These are phyloP conservation scores for Pionites leucogaster DNA, from an alignment of 2,113 vertebrate species.

Conservation along the genomic window DNA sequence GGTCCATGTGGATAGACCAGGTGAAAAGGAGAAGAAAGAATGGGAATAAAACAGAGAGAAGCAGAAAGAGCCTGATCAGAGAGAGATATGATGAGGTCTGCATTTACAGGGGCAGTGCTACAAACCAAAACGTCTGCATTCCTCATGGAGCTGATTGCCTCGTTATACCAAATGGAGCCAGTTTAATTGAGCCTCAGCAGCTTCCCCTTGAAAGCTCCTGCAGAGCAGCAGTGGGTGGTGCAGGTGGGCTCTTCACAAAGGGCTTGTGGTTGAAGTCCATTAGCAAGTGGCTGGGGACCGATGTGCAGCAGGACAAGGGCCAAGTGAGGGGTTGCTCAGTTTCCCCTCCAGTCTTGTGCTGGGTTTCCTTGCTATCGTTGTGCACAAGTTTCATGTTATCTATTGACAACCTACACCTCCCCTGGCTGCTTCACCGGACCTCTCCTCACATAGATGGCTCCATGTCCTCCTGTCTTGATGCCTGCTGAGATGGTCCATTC, in stretches of 20 bases:
- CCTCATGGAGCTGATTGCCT: conserved; percentile 18
- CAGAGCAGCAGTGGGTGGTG: not conserved
- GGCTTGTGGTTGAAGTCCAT: not conserved
- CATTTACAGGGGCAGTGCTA: conserved; percentile 39
- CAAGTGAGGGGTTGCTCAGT: accelerated
- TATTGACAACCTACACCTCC: not conserved
- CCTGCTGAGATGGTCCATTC: not conserved
- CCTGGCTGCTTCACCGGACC: not conserved
- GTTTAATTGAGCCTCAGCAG: not conserved
- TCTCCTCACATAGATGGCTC: not conserved
- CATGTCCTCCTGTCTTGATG: not conserved
- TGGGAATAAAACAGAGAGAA: conserved; percentile 72
- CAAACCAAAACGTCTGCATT: not conserved
- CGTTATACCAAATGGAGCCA: conserved; percentile 50
- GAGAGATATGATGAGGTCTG: conserved; percentile 43
- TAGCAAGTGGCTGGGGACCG: accelerated
- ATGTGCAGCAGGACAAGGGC: not conserved
- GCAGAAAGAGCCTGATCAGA: conserved; percentile 68
- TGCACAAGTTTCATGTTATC: not conserved
- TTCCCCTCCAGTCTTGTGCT: not conserved
- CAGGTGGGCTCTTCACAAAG: not conserved
- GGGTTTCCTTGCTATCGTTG: not conserved
- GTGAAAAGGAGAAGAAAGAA: conserved; percentile 71
- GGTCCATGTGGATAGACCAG: conserved; percentile 73
- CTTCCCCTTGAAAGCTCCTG: not conserved